Percentiles rank a stretch among this genome's conserved stretches.
phyloP scores from a whole-genome alignment of 2,797 vertebrate species.

The Lepus townsendii region DNA sequence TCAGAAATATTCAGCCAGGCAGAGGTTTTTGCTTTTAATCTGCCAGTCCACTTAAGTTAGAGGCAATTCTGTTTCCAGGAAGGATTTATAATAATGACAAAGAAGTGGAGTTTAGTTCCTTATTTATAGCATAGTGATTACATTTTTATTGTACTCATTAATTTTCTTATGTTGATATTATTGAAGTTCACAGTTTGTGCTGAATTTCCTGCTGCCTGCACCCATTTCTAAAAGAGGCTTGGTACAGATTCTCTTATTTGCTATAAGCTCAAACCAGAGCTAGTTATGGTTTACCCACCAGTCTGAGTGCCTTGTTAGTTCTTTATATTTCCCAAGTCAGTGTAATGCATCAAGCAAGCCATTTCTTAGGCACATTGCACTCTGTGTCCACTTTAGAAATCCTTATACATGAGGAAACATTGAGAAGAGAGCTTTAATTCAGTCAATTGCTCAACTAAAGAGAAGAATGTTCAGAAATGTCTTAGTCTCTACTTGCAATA shows the following conservation, averaged over 20 bases:
- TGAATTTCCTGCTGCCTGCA: background rate
- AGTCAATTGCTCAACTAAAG: background rate
- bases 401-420: background rate
- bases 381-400: constrained; percentile 28
- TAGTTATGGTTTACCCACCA: background rate
- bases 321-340: background rate
- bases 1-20: background rate
- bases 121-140: background rate
- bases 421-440: background rate
- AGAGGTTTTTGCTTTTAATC: background rate
- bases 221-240: constrained; percentile 47
- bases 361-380: background rate
- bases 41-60: background rate
- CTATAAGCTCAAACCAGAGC: background rate
- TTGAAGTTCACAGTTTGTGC: background rate
- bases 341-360: background rate
- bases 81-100: constrained; percentile 46
- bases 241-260: background rate
- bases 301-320: background rate
- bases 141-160: background rate
- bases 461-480: background rate
- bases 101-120: background rate
- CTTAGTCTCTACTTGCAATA: background rate
- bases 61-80: background rate
- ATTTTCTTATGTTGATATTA: constrained; percentile 16